Evolutionary conservation across 2,888 invertebrate species (phyloP), one percentile per base, ranked within the genome.

Genomic region (Polyploca ridens): DNA sequence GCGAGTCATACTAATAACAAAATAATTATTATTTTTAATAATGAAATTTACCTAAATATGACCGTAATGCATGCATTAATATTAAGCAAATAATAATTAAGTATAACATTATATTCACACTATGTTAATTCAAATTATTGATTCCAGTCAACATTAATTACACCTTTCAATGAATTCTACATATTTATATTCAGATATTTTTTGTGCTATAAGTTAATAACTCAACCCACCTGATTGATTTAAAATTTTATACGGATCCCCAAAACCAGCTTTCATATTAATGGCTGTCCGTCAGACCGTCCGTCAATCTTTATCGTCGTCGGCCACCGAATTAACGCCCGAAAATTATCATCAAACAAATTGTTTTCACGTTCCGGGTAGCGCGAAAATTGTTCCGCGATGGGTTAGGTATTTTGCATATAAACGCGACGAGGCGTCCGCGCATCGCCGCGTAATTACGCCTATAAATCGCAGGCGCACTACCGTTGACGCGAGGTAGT

Each of bases 281-380:
- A 65, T 73, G 61, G 64, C 69, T 19, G 19, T 19, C 46, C 41
- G 46, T 54, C 54, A 64, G 70, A 67, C 66, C 76, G 46, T 62
- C 72, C 70, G 83, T 87, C 86, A 85, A 83, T 84, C 81, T 78
- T 78, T 79, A 79, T 77, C 75, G 80, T 72, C 69, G 79, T 73
- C 76, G 71, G 64, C 68, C 60, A 63, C 66, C 67, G 77, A 82
- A 83, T 86, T 85, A 84, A 83, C 83, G 82, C 81, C 77, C 69
- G 72, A 78, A 81, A 78, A 84, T 81, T 81, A 81, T 77, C 77
- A 73, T 72, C 71, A 79, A 81, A 82, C 79, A 83, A 85, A 86
- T 84, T 84, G 80, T 82, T 81, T 63, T 69, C 68, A 69, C 71
- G 70, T 70, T 69, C 76, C 72, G 72, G 69, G 70, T 69, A 68